Evolutionary conservation across 2,888 invertebrate species (phyloP).

Genomic region (Andrena praecox): DNA sequence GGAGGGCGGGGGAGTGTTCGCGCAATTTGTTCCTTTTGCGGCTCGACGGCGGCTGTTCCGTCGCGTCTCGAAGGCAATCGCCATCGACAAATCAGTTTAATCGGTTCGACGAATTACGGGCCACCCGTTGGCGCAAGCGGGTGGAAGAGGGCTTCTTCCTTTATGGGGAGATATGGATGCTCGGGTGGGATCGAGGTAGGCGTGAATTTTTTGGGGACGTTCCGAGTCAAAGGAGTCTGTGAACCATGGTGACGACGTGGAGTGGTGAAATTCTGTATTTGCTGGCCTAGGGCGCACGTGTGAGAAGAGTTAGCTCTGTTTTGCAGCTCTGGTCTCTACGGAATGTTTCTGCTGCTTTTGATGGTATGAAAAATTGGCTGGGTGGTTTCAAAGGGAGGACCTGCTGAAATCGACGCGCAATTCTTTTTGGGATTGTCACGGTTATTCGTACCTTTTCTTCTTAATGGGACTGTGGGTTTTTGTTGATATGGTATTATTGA

Average conservation of each 20-base stretch:
- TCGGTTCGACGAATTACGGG: slow-evolving; percentile 38
- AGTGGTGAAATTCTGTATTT: background rate
- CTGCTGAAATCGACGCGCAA: too few species aligned
- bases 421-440: too few species aligned
- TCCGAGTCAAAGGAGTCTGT: background rate
- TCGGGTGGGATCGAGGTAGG: background rate
- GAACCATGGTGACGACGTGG: background rate
- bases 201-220: background rate
- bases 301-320: too few species aligned
- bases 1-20: background rate
- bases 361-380: too few species aligned
- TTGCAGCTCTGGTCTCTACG: too few species aligned
- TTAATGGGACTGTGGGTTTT: too few species aligned
- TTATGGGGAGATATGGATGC: background rate
- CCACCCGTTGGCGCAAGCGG: background rate
- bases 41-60: slow-evolving; percentile 12
- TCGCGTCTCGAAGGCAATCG: slow-evolving; percentile 51
- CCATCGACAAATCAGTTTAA: slow-evolving; percentile 59
- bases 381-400: too few species aligned
- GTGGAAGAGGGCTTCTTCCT: background rate
- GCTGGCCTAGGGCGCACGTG: background rate
- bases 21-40: slow-evolving; percentile 49
- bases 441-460: too few species aligned
- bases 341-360: too few species aligned
- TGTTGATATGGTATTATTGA: too few species aligned